phyloP scores from a whole-genome alignment of 1,140 invertebrate genomes.

The Nylanderia fulva region DNA sequence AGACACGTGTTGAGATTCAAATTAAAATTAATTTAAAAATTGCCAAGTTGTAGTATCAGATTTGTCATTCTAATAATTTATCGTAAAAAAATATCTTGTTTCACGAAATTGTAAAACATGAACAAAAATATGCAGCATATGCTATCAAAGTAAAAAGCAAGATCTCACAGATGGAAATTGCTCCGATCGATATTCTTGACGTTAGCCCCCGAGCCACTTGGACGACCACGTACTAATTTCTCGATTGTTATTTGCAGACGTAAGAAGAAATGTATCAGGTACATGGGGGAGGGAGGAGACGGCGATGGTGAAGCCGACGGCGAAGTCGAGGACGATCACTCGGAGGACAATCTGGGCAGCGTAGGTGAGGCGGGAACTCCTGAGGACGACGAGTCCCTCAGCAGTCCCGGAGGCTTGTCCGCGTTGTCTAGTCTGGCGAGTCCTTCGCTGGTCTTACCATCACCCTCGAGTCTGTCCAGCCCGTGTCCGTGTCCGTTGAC shows the following conservation, averaged over 20 bases:
- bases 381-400: constrained; percentile 90
- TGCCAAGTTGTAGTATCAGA: background rate
- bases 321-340: constrained; percentile 89
- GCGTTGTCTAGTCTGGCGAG: constrained; percentile 92
- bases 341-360: constrained; percentile 92
- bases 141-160: background rate
- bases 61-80: background rate
- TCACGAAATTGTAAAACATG: background rate
- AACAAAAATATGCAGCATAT: background rate
- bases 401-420: constrained; percentile 91
- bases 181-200: background rate
- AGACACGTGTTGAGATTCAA: background rate
- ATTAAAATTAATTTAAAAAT: background rate
- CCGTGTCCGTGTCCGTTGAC: constrained; percentile 86
- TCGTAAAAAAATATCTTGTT: background rate
- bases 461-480: constrained; percentile 89
- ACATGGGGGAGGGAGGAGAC: constrained; percentile 92
- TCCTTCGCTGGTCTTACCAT: constrained; percentile 89
- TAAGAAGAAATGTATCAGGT: constrained; percentile 99
- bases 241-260: constrained; percentile 89
- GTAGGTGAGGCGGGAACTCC: constrained; percentile 91
- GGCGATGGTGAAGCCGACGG: constrained; percentile 89
- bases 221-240: constrained; percentile 16
- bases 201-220: background rate
- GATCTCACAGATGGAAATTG: constrained; percentile 52